Percentiles rank a stretch among this genome's conserved stretches.
Evolutionary conservation across 1,140 invertebrate species (phyloP).

Genomic region (Ptiloglossa arizonensis): DNA sequence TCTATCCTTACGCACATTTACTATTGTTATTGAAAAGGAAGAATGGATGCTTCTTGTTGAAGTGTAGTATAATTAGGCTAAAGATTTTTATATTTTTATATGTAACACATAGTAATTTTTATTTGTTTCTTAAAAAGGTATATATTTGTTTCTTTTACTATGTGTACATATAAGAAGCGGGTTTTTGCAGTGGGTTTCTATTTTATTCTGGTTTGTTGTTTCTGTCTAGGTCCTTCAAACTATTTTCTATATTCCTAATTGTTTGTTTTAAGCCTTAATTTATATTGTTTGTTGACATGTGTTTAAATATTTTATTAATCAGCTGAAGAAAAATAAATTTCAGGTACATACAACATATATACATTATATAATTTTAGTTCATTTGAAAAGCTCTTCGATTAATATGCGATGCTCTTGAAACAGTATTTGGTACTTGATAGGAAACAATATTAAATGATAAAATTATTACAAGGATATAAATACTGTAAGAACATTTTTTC

Average conservation of each 20-base stretch:
- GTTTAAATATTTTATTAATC: background rate
- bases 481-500: too few relatives aligned
- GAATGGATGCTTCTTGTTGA: background rate
- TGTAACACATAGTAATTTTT: background rate
- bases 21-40: background rate
- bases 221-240: background rate
- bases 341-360: background rate
- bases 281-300: background rate
- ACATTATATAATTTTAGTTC: background rate
- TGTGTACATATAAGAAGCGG: background rate
- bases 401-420: too few relatives aligned
- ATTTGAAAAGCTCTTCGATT: too few relatives aligned
- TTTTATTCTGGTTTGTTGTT: background rate
- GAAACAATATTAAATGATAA: background rate
- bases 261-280: background rate
- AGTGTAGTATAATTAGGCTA: background rate
- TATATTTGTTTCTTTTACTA: background rate
- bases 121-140: background rate
- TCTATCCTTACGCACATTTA: background rate
- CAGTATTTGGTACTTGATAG: too few relatives aligned
- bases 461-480: background rate
- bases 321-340: background rate
- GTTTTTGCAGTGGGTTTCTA: background rate
- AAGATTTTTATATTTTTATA: background rate
- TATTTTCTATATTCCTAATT: background rate